These are phyloP conservation scores for Rhabdophis nuchalis DNA, from an alignment of 2,797 vertebrate species.

Conservation along the genomic window DNA sequence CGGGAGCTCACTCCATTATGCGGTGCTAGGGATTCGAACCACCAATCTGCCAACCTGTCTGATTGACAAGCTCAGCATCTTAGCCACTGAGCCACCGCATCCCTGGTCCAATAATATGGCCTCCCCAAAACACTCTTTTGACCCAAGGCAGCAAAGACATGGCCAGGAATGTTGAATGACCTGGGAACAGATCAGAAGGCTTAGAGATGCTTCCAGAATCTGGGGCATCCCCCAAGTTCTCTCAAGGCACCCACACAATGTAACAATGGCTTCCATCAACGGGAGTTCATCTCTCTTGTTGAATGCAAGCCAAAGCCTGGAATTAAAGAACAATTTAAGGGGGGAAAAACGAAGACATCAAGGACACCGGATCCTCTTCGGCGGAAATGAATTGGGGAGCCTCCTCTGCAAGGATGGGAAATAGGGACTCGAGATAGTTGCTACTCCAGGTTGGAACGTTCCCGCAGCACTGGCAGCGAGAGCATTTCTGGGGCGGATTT, in stretches of 20 bases:
- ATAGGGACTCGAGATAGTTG: rapidly evolving
- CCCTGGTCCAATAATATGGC: too few species aligned
- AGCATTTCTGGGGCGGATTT: slow-evolving; percentile 70
- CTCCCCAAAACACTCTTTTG: not conserved
- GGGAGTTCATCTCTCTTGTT: not conserved
- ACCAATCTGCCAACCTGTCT: too few species aligned
- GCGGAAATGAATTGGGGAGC: not conserved
- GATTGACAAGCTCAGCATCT: too few species aligned
- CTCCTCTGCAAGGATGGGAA: not conserved
- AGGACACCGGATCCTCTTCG: not conserved
- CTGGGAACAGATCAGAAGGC: too few species aligned
- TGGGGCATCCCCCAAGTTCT: not conserved
- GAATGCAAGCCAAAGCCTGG: not conserved
- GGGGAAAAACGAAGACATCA: not conserved
- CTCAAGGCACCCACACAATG: not conserved
- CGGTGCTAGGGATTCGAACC: too few species aligned
- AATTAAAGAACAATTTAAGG: not conserved
- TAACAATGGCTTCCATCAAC: not conserved
- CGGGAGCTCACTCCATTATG: too few species aligned
- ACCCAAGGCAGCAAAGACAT: not conserved
- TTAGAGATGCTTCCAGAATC: not conserved
- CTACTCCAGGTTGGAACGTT: slow-evolving; percentile 53
- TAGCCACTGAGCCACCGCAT: too few species aligned
- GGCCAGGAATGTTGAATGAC: not conserved
- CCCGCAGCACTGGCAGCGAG: slow-evolving; percentile 61